Percentiles rank a stretch among this genome's conserved stretches.
Evolutionary conservation across 2,888 invertebrate genomes (phyloP).

Genomic region (Limnephilus rhombicus): DNA sequence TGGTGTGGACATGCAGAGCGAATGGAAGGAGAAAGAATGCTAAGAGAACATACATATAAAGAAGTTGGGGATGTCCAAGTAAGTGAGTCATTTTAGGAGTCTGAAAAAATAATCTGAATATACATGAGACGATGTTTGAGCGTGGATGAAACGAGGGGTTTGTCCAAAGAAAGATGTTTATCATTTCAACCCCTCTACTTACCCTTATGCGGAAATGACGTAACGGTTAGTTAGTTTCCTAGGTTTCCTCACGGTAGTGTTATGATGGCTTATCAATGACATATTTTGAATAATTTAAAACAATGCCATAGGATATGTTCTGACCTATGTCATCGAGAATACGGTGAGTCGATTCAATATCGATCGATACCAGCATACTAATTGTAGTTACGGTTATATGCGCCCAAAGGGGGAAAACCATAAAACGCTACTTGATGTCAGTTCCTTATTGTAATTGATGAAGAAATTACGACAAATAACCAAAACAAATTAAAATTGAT

Average conservation of each 20-base stretch:
- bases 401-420: conserved; percentile 9
- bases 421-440: background rate
- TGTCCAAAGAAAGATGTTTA: background rate
- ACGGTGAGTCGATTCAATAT: background rate
- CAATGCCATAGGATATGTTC: background rate
- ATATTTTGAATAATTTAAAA: background rate
- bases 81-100: background rate
- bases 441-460: background rate
- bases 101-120: background rate
- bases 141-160: background rate
- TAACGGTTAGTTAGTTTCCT: background rate
- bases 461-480: background rate
- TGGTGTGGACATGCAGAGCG: background rate
- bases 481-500: background rate
- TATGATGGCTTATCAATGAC: background rate
- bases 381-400: conserved; percentile 29
- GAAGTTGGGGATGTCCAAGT: no score
- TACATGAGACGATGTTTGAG: background rate
- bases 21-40: background rate
- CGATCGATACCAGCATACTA: conserved; percentile 41
- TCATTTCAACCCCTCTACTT: background rate
- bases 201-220: background rate
- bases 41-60: no score
- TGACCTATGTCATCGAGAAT: background rate
- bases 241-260: background rate